Evolutionary conservation across 2,797 vertebrate genomes (phyloP).

Genomic region (Myoxocephalus aenaeus): DNA sequence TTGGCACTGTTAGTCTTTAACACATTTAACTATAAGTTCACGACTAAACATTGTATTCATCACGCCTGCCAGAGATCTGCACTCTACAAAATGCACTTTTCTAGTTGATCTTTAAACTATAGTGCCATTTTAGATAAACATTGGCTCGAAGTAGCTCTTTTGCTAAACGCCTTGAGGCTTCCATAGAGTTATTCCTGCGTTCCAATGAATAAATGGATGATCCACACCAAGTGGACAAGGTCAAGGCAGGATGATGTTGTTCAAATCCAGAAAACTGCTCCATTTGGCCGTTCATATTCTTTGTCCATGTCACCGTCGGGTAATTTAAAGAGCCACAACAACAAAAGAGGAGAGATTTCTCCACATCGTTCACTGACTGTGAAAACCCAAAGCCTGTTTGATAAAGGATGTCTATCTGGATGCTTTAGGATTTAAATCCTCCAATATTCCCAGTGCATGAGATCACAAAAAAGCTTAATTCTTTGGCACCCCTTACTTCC

Average conservation of each 20-base stretch:
- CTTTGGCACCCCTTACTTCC: slow-evolving; percentile 50
- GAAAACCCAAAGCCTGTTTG: slow-evolving; percentile 43
- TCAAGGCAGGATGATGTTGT: slow-evolving; percentile 9
- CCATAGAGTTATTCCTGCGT: not conserved
- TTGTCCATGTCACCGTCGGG: not conserved
- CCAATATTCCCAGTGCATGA: slow-evolving; percentile 48
- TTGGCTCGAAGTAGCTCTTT: not conserved
- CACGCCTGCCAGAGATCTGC: not conserved
- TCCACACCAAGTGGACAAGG: slow-evolving; percentile 13
- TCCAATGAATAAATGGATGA: slow-evolving; percentile 1
- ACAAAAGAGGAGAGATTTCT: slow-evolving; percentile 26
- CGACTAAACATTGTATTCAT: not conserved
- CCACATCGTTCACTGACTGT: slow-evolving; percentile 11
- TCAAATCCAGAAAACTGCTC: slow-evolving; percentile 18
- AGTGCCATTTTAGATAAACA: slow-evolving; percentile 11
- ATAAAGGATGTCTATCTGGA: slow-evolving; percentile 44
- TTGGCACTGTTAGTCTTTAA: no score
- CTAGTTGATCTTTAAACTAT: not conserved
- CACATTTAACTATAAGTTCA: not conserved
- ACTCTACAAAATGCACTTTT: not conserved
- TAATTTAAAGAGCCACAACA: slow-evolving; percentile 31
- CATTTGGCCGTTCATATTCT: slow-evolving; percentile 14
- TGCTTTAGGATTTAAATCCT: slow-evolving; percentile 38
- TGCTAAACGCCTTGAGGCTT: not conserved
- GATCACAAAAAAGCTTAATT: slow-evolving; percentile 46